Base-by-base conservation (phyloP, 2,888 invertebrate genomes). In the Panorpa germanica region DNA sequence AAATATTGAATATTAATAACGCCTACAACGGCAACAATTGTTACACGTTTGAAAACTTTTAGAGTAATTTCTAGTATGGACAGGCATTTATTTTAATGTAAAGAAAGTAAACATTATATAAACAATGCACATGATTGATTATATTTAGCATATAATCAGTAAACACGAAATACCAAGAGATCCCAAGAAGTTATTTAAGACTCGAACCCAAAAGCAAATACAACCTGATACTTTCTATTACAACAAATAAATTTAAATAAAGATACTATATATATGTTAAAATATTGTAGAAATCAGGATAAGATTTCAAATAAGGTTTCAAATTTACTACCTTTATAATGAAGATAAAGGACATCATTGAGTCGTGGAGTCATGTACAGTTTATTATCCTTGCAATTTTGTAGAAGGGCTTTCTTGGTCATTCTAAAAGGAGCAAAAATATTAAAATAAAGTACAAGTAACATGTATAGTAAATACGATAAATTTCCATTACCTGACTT, bases 291-390 rank as follows among this genome's bases (percentile, higher is more conserved):
- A 15, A 17, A 19, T 14, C 4, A 10, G 17, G 7, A 22, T 9
- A 7, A 29, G 4, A 12, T 9, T 10, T 25, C 10, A 11, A 5
- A 23, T 24, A 18, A 8, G 5, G 30, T 14, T 14, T 23, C 11
- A 26, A 12, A 8, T 22, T 13, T 35, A 37, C 45, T 53, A 80
- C 85, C 81, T 75, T 91, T 74, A 61, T 68, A 93, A 59, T 95
- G 93, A 22, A 95, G 61, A 52, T 95, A 95, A 1, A 95, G 59
- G 8, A 90, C 85, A 51, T 93, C 90, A 51, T 95, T 95, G 7
- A 95, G 57, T 41, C 72, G 57, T 0, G 93, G 93, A 1, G 91
- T 91, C 39, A 70, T 61, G 47, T 93, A 95, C 2, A 93, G 55
- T 43, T 78, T 75, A 38, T 81, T 63, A 37, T 85, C 72, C 46